Base-by-base conservation (phyloP, 2,888 invertebrate species). In the Lasioglossum calceatum region DNA sequence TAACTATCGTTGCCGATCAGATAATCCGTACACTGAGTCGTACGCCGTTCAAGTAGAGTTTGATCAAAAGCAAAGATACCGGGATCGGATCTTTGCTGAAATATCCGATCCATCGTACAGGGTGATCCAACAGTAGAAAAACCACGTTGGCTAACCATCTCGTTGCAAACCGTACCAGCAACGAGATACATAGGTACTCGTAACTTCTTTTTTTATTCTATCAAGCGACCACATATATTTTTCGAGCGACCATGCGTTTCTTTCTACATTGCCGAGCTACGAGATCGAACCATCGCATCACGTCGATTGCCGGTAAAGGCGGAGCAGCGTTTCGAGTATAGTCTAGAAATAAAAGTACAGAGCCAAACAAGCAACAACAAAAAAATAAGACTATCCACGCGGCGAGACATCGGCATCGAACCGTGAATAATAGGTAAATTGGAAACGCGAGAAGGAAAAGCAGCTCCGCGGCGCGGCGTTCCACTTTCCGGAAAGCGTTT, bases 1-100 rank as follows among this genome's bases (percentile, higher is more conserved):
- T 87, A 86, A 88, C 82, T 87, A 77, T 87, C 85, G 84, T 89
- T 81, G 73, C 39, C 36, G 39, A 36, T 54, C 50, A 10, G 47
- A 32, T 32, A 19, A 50, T 44, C 44, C 47, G n/a, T 47, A 23
- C 32, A 4, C 32, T 12, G 72, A 27, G 19, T 72, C 27, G 16
- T 16, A 27, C 27, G 47, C 36, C 39, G 44, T 72, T 72, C 72
- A 10, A 73, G 32, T 47, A 47, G 16, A 73, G 39, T 73, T 50
- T 50, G 73, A 32, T 73, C 47, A 36, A 12, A 47, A 32, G 39
- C 42, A n/a, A 71, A 42, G 71, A 71, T 71, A 67, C 70, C 32
- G 23, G 44, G 14, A 1, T 23, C 36, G 19, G 70, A 39, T 70
- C 36, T 36, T 39, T 10, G 36, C 70, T 5, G 36, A 10, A 70